phyloP scores from a whole-genome alignment of 2,797 vertebrate genomes.

The Muscicapa striata region DNA sequence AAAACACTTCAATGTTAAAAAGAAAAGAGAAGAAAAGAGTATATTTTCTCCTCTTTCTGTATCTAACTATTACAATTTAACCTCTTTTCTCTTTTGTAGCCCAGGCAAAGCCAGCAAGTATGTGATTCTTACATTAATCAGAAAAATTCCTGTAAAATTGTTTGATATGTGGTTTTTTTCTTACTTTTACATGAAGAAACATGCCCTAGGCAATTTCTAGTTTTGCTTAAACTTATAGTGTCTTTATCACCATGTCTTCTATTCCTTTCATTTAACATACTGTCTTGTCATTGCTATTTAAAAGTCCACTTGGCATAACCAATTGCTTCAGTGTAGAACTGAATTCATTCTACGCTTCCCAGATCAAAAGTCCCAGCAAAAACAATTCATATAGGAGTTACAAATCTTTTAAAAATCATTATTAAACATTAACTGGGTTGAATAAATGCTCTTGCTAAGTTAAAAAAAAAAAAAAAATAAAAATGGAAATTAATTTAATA shows the following conservation, averaged over 20 bases:
- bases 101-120: conserved; percentile 66
- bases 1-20: background rate
- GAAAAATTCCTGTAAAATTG: conserved; percentile 6
- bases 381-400: background rate
- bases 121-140: conserved; percentile 13
- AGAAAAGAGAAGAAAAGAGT: rapidly evolving
- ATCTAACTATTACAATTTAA: background rate
- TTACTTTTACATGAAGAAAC: background rate
- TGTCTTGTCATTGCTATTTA: background rate
- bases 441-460: background rate
- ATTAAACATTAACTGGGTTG: background rate
- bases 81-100: conserved; percentile 41
- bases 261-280: background rate
- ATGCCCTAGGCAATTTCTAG: background rate
- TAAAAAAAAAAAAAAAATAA: background rate
- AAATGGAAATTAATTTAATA: background rate
- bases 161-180: background rate
- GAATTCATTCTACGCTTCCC: background rate
- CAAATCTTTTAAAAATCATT: background rate
- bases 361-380: background rate
- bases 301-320: background rate
- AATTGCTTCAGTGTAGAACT: background rate
- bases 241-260: background rate
- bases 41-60: background rate
- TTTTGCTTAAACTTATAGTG: background rate